Evolutionary conservation across 2,113 vertebrate genomes (phyloP).

Genomic region (Cyprinodon brontotheroides): DNA sequence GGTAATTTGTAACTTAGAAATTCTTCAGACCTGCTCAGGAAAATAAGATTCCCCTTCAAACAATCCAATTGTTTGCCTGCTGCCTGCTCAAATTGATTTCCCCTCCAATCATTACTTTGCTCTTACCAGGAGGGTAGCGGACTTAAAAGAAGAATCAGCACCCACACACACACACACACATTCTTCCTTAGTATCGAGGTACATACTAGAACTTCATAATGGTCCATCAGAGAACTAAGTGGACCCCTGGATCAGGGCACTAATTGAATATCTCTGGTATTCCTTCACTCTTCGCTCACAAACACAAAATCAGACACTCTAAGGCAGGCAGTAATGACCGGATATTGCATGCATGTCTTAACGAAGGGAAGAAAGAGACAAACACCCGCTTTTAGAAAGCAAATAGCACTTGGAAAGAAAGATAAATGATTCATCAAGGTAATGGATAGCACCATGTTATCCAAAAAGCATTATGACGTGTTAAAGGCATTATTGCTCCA

Average conservation of each 20-base stretch:
- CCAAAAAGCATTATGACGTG: conserved; percentile 31
- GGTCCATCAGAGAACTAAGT: conserved; percentile 51
- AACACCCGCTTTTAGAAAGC: background rate
- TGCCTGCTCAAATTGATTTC: conserved; percentile 62
- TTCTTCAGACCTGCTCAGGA: conserved; percentile 37
- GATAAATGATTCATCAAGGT: conserved; percentile 3
- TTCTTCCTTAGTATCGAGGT: conserved; percentile 16
- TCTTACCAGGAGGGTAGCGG: conserved; percentile 62
- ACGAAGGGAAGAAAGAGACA: conserved; percentile 22
- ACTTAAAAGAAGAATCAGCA: conserved; percentile 17
- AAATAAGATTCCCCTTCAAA: conserved; percentile 69
- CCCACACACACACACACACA: conserved; percentile 26
- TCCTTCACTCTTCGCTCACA: conserved; percentile 7
- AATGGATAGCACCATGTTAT: conserved; percentile 42
- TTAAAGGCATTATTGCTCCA: conserved; percentile 47
- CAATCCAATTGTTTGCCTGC: conserved; percentile 69
- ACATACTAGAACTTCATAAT: conserved; percentile 51
- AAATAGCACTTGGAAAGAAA: background rate
- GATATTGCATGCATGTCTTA: conserved; percentile 40
- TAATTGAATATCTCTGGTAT: conserved; percentile 51
- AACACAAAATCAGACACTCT: conserved; percentile 21
- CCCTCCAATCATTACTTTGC: conserved; percentile 51
- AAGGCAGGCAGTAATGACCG: conserved; percentile 23
- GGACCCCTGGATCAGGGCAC: conserved; percentile 41
- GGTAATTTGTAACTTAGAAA: conserved; percentile 54